Conservation (phyloP, 2,113 vertebrate genomes). For the Marcusenius ussheri region DNA sequence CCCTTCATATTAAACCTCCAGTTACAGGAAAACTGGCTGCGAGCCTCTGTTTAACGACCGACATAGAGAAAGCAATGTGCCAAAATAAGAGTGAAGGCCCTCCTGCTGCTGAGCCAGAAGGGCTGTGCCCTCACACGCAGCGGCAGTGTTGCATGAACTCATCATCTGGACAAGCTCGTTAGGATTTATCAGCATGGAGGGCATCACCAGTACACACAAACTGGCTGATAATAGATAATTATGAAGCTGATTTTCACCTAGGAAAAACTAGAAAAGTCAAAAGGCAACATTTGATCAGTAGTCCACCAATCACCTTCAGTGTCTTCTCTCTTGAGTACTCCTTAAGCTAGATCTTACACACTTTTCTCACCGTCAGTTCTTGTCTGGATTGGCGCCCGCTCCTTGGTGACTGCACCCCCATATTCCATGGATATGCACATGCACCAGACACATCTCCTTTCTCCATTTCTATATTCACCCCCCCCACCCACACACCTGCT, state of each 20-base stretch:
- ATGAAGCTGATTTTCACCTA: not conserved
- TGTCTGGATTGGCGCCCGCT: not conserved
- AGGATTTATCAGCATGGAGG: conserved; percentile 28
- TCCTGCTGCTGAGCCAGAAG: conserved; percentile 27
- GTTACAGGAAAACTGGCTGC: not conserved
- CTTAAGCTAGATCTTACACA: not conserved
- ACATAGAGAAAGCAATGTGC: not conserved
- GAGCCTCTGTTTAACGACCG: not conserved
- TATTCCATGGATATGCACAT: not conserved
- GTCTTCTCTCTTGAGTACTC: not conserved
- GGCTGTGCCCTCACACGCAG: conserved; percentile 26
- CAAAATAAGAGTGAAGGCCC: not conserved
- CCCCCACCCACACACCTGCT: not conserved
- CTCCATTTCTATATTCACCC: not conserved
- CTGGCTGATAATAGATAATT: not conserved
- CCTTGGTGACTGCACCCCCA: not conserved
- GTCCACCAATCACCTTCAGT: not conserved
- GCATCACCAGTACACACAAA: not conserved
- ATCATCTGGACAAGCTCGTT: conserved; percentile 46
- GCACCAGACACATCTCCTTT: not conserved
- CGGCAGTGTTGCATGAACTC: conserved; percentile 39
- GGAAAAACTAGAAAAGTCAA: not conserved
- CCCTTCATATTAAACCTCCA: not conserved
- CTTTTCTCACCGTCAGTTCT: not conserved
- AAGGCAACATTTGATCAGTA: not conserved